Evolutionary conservation across 1,140 invertebrate genomes (phyloP), one percentile per base, ranked within the genome.

Genomic region (Laodelphax striatellus): DNA sequence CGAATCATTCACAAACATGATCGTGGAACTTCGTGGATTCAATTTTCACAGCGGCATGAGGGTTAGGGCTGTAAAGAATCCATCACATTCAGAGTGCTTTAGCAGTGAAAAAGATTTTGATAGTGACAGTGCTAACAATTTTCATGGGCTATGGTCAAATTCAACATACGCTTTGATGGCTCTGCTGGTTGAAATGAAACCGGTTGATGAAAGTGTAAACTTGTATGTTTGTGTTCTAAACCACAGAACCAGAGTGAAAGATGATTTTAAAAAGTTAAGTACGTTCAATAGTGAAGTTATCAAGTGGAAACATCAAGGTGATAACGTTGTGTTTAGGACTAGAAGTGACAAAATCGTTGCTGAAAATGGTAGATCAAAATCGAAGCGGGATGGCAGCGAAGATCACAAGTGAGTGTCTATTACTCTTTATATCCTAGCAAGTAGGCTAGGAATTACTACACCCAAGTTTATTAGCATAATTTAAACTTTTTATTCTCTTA

Each of bases 221-320:
- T 54, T 60, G 11, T 53, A 53, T 28, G 16, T 53, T 38, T 54
- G 52, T 60, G 58, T 60, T 42, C 17, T 11, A 19, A 50, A 13
- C 16, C 21, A 42, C 17, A 61, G 60, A 19, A 56, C 53, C 44
- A 54, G 24, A 38, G 43, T 44, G 42, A 54, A 38, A 38, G 34
- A 21, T 56, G 52, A 22, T 56, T 14, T 22, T 19, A 17, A 34
- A 41, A 43, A 52, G 24, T 41, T 59, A 43, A 55, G 56, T 58
- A 56, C 53, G 52, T 62, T 59, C 11, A n/a, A 14, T 19, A 50
- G 42, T 54, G 52, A 59, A 54, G 56, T 59, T 16, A 54, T 59
- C 10, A 62, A 62, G 43, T 62, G 61, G 61, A 54, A 59, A 19
- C 61, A 62, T 46, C 61, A 62, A 60, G 61, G 61, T 58, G 41